Evolutionary conservation across 2,113 vertebrate species (phyloP), one percentile per base, ranked within the genome.

Genomic region (Malurus cyaneus): DNA sequence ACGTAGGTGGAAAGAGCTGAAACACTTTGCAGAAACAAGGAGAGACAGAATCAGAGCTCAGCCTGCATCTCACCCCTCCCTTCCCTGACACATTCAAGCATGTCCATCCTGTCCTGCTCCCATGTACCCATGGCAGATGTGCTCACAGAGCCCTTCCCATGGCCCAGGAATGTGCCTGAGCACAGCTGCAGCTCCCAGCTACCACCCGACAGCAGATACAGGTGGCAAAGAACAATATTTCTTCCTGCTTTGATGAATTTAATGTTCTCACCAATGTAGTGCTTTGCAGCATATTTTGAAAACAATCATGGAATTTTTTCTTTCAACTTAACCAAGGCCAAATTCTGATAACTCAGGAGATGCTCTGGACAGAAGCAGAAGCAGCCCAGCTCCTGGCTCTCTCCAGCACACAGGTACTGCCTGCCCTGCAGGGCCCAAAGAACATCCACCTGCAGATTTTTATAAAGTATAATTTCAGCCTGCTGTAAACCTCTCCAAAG

Each of bases 91-190:
- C 2, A 67, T 67, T 21, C 72, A 76, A 29, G 57, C 59, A 14
- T 1, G 1, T 19, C 56, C 83, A 32, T 8, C 32, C 56, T 8
- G 2, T 20, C 57, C 56, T 56, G 18, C 44, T 17, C 44, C 39
- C 1, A 0, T 0, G 39, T 12, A 18, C 41, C 36, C 41, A 39
- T 15, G 52, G n/a, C 31, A 72, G 50, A 11, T 0, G 11, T 17
- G 50, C 0, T 28, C 17, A 59, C 8, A 21, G 28, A 71, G 49
- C 52, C 52, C 13, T 8, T 52, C 7, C 19, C 9, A 11, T 6
- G 6, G 16, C 42, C 65, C 54, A 42, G 34, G 14, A 44, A 15
- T 0, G 7, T 4, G 16, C 18, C 50, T 18, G 19, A 8, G 25
- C 70, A 29, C 62, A 4, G 39, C 39, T 1, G 47, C 34, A 62